These are phyloP conservation scores for Epistrophella euchroma DNA, from an alignment of 2,888 invertebrate species.

Conservation along the genomic window DNA sequence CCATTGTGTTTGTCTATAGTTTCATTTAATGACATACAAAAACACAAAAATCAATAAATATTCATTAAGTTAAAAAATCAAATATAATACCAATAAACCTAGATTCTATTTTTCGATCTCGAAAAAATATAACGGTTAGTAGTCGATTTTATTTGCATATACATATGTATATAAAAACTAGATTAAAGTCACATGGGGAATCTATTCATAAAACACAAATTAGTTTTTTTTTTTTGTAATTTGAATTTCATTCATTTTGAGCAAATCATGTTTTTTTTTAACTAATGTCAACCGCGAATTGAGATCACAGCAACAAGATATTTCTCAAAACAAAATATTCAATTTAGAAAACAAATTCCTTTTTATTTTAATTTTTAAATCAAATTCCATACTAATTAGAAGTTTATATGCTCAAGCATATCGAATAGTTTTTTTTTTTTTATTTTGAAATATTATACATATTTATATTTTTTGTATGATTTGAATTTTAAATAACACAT, in stretches of 20 bases:
- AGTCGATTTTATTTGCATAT: constrained; percentile 40
- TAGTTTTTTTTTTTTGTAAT: not conserved
- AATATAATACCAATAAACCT: constrained; percentile 35
- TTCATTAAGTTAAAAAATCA: constrained; percentile 28
- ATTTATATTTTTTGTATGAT: not conserved
- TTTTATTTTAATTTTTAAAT: not conserved
- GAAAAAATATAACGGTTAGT: constrained; percentile 29
- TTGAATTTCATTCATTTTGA: constrained; percentile 11
- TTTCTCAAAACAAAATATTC: no score
- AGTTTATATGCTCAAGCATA: not conserved
- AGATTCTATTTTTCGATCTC: not conserved
- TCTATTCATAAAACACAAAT: constrained; percentile 29
- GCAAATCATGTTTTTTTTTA: not conserved
- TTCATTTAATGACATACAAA: constrained; percentile 29
- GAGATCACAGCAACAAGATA: no score
- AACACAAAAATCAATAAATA: constrained; percentile 26
- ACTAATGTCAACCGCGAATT: constrained; percentile 2
- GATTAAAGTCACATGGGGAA: constrained; percentile 50
- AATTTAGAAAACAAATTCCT: not conserved
- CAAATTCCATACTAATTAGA: constrained; percentile 4
- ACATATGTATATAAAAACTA: constrained; percentile 44
- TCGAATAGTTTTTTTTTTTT: not conserved
- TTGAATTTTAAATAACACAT: not conserved
- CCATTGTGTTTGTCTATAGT: constrained; percentile 14
- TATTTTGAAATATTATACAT: not conserved